Conservation (phyloP, 2,113 vertebrate species). For the Leiothrix lutea region DNA sequence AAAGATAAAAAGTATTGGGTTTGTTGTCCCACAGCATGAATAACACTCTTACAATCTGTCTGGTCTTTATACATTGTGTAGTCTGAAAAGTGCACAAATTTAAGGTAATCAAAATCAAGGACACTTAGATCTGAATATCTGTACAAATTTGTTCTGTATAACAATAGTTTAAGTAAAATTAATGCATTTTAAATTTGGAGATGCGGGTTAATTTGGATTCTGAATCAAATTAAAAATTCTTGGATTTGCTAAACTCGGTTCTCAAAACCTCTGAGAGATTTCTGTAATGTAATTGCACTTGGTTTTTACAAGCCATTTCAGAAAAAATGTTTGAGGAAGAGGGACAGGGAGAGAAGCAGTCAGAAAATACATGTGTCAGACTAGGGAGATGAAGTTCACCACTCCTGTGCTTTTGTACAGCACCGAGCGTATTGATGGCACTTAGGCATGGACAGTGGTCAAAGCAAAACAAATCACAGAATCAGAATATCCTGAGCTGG, state of each 20-base stretch:
- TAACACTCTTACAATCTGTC: not conserved
- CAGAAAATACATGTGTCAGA: not conserved
- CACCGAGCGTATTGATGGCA: fast-evolving
- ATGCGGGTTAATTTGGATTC: not conserved
- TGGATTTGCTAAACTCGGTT: not conserved
- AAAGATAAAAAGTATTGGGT: not conserved
- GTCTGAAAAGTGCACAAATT: not conserved
- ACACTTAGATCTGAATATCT: not conserved
- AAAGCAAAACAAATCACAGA: not conserved
- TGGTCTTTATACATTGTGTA: not conserved
- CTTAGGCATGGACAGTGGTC: not conserved
- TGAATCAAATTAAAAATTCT: not conserved
- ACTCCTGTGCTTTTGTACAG: not conserved
- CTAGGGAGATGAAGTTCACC: not conserved
- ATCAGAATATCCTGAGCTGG: not conserved
- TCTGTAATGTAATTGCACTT: not conserved
- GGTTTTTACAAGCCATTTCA: not conserved
- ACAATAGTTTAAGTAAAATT: not conserved
- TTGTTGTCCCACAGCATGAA: not conserved
- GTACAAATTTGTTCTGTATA: not conserved
- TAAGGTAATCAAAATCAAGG: not conserved
- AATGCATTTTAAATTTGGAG: not conserved
- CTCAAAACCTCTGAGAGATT: not conserved
- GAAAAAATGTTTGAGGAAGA: not conserved
- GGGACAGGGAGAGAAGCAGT: not conserved